Evolutionary conservation across 2,888 invertebrate genomes (phyloP), one percentile per base, ranked within the genome.

Genomic region (Plebejus argus): DNA sequence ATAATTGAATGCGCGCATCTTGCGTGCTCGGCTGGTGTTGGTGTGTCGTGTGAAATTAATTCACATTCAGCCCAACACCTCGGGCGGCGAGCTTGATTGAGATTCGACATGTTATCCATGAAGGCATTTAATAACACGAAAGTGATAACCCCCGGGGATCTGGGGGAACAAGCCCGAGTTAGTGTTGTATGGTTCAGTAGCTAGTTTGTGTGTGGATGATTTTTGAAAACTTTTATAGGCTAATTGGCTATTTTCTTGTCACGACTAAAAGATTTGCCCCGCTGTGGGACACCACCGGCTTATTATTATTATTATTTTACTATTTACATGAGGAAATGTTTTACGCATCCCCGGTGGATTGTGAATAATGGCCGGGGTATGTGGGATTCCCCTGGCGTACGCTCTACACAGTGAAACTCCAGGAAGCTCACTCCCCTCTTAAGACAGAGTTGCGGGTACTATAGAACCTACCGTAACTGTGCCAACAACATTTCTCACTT

Each of bases 81-180:
- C 82, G 82, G 88, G 89, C 87, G 86, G 85, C 85, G 86, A 86
- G 87, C 82, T 84, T 87, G 84, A 90, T 90, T 89, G 89, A 86
- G 89, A 91, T 90, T 91, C 87, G 89, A 90, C 90, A 89, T 89
- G 89, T 89, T 90, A 90, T 88, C 86, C 86, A 86, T 86, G 88
- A 88, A 91, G 90, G 89, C 86, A 87, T 86, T 88, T 93, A 92
- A 92, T 91, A 88, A 89, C 87, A 93, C 92, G 92, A 88, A 91
- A 93, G 93, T 91, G 90, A 87, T 84, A 86, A 87, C 87, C 86
- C 89, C 87, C 85, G 86, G 84, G 87, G 88, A 74, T 74, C 74
- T 74, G 20, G 8, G 72, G 53, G 53, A 53, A 53, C 39, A 23
- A 15, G 12, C 12, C 39, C 35, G 10, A 71, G 71, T 2, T 10